Base-by-base conservation (phyloP, 2,797 vertebrate genomes). In the Morus bassanus region DNA sequence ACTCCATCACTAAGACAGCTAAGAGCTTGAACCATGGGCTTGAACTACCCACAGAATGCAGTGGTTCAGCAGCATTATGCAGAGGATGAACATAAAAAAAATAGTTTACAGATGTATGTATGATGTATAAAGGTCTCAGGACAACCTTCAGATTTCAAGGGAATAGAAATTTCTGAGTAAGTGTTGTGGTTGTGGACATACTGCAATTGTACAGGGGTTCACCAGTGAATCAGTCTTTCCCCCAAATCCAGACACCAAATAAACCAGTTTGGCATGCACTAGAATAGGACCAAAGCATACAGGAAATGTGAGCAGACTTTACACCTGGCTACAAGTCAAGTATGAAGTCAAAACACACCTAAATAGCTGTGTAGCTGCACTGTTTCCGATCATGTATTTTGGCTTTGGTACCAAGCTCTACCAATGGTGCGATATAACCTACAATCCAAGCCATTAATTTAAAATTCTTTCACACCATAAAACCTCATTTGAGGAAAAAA, bases 21-120 rank as follows among this genome's bases (percentile, higher is more conserved):
- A 81, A 31, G 45, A 60, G 3, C 21, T 86, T 4, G 8, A 84
- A 53, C 18, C 19, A 35, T 24, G 8, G 16, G 28, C 25, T 41
- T 61, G 9, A 67, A 84, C 21, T 60, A 54, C 7, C 1, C 7
- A 59, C 3, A 67, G 31, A 88, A 90, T 43, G 3, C 28, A 89
- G 23, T 0, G 2, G 37, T 70, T 68, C 18, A 30, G 11, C 7
- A n/a, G 22, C 35, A 25, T 84, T 54, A 70, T 5, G 25, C 22
- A 85, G 37, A 87, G 27, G 35, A 8, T 37, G 23, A 77, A 73
- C 13, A 41, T 3, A 45, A 3, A 51, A 22, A 39, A 78, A 84
- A 39, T 33, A 17, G 3, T 37, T 23, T 46, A 7, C 2, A 2
- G 5, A 28, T 80, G 28, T 74, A n/a, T 2, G 0, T 28, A 30